These are phyloP conservation scores for Leptonema lineaticorne DNA, from an alignment of 1,140 invertebrate genomes.

Conservation along the genomic window DNA sequence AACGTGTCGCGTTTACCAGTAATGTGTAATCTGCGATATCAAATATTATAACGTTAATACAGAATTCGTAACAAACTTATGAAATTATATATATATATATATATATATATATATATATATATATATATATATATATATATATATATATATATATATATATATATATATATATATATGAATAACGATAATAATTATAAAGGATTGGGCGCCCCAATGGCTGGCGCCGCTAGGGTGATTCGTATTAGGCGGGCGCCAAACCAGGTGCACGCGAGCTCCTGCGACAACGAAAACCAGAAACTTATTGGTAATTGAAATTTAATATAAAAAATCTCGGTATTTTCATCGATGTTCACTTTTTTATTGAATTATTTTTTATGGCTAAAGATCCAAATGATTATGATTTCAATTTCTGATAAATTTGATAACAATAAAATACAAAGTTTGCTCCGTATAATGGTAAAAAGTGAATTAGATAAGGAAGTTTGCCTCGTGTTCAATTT, in stretches of 20 bases:
- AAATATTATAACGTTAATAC: background rate
- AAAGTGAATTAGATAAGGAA: no score
- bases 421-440: no score
- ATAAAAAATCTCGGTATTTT: no score
- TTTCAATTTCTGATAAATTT: no score
- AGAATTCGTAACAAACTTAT: background rate
- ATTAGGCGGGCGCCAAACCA: constrained; percentile 1
- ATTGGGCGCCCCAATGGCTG: constrained; percentile 17
- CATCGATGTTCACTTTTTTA: no score
- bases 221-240: constrained; percentile 11
- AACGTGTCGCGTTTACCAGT: background rate
- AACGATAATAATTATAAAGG: constrained; percentile 5
- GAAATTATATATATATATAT: background rate
- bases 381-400: no score
- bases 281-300: background rate
- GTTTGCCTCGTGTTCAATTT: no score
- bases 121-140: background rate
- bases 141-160: background rate
- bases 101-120: background rate
- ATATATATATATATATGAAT: constrained; percentile 20
- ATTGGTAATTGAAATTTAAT: no score
- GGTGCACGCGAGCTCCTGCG: constrained; percentile 20
- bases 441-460: no score
- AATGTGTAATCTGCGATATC: background rate
- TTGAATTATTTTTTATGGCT: no score